Percentiles rank a stretch among this genome's conserved stretches.
phyloP scores from a whole-genome alignment of 2,113 vertebrate species.

The Lagopus leucura region DNA sequence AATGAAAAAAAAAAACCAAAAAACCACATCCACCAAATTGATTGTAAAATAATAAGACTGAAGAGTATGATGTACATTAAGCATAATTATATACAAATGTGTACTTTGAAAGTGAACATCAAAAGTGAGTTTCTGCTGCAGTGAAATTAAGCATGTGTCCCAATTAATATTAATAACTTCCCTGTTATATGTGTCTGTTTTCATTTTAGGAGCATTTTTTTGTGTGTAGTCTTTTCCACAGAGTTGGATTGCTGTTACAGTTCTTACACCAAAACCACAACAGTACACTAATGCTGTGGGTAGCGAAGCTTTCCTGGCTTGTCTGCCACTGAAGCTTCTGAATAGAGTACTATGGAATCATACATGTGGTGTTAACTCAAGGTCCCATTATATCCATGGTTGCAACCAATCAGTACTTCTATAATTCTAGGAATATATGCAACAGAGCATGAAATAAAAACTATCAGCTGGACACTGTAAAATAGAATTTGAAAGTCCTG shows the following conservation, averaged over 20 bases:
- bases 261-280: background rate
- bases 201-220: slow-evolving; percentile 23
- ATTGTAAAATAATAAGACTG: slow-evolving; percentile 24
- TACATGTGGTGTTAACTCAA: background rate
- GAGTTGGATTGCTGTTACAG: background rate
- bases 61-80: slow-evolving; percentile 35
- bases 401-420: background rate
- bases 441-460: background rate
- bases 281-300: background rate
- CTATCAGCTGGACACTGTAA: background rate
- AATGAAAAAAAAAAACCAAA: background rate
- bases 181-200: background rate
- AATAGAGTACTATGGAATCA: background rate
- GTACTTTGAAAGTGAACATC: slow-evolving; percentile 64
- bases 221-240: background rate
- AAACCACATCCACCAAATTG: background rate
- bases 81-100: slow-evolving; percentile 61
- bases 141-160: slow-evolving; percentile 55
- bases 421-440: accelerated
- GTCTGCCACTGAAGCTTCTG: background rate
- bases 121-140: slow-evolving; percentile 57
- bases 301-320: background rate
- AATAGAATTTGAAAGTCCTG: background rate
- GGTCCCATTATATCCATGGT: background rate
- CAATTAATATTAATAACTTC: slow-evolving; percentile 61